Evolutionary conservation across 2,113 vertebrate species (phyloP).

Genomic region (Cyprinodon tularosa): DNA sequence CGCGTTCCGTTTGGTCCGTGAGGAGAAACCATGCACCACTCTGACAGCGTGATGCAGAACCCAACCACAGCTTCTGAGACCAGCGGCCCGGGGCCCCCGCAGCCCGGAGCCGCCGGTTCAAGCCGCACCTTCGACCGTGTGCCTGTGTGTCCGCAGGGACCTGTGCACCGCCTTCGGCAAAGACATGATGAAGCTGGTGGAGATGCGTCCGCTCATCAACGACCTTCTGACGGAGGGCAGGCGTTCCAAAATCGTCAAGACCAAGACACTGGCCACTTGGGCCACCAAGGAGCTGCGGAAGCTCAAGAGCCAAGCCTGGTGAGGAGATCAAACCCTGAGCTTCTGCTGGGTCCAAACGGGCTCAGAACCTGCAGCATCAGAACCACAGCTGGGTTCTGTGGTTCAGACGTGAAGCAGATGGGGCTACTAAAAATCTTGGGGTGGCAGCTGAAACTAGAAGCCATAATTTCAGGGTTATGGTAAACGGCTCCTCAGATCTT

Average conservation of each 20-base stretch:
- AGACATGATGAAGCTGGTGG: conserved; percentile 97
- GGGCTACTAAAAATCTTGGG: no score
- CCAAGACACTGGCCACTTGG: conserved; percentile 97
- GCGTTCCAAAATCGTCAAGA: conserved; percentile 95
- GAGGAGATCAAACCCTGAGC: neutral
- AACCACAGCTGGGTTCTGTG: no score
- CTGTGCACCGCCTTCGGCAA: conserved; percentile 97
- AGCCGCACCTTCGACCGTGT: neutral
- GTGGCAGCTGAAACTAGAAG: no score
- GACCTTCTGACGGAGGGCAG: conserved; percentile 96
- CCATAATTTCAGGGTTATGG: no score
- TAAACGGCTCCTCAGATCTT: no score
- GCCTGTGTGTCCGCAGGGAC: conserved; percentile 78
- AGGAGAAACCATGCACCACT: conserved; percentile 50
- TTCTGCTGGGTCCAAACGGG: no score
- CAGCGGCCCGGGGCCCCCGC: neutral
- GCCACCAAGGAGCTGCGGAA: conserved; percentile 98
- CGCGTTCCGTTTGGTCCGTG: conserved; percentile 1
- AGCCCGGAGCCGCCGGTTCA: neutral
- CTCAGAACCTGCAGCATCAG: no score
- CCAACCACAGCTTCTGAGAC: conserved; percentile 31
- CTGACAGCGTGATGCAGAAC: conserved; percentile 33
- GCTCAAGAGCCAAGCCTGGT: conserved; percentile 99
- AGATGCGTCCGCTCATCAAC: conserved; percentile 94
- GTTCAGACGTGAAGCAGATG: no score